These are phyloP conservation scores for Polia nebulosa DNA, from an alignment of 2,888 invertebrate species.

Conservation along the genomic window DNA sequence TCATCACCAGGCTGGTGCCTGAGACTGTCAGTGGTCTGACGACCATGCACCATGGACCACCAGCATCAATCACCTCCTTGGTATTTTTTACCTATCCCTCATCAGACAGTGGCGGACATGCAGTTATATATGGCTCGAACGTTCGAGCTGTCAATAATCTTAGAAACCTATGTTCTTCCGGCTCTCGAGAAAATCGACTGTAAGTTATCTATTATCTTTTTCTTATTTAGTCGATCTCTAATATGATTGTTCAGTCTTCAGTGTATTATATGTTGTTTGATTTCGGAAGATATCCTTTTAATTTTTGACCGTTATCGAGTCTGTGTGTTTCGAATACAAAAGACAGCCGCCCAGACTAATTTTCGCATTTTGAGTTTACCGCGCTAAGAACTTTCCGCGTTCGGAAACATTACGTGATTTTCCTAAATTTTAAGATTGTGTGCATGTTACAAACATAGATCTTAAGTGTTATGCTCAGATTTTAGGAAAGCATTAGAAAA, in stretches of 20 bases:
- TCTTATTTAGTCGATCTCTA: not conserved
- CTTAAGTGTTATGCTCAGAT: too few species aligned
- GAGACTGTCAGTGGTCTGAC: too few species aligned
- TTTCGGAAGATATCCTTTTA: not conserved
- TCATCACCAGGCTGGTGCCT: not conserved
- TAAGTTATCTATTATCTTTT: not conserved
- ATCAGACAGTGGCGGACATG: conserved; percentile 7
- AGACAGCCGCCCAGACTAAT: too few species aligned
- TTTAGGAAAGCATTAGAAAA: too few species aligned
- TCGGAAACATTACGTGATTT: not conserved
- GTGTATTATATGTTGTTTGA: not conserved
- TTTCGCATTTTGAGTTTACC: too few species aligned
- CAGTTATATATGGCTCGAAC: not conserved
- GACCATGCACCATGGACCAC: not conserved
- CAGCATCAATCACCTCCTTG: too few species aligned
- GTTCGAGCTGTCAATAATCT: conserved; percentile 2
- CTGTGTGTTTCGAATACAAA: not conserved
- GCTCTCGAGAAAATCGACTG: not conserved
- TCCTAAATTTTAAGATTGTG: not conserved
- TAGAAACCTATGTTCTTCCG: conserved; percentile 10
- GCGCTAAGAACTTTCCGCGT: not conserved
- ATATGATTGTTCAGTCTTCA: not conserved
- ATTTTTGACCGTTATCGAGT: not conserved
- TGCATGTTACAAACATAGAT: too few species aligned
- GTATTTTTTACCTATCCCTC: not conserved